A percentile compares a stretch with the other conserved stretches of the same genome.
These are phyloP conservation scores for Dendrophyllia cribrosa DNA, from an alignment of 64 coral and sea anemone species.

Conservation along the genomic window DNA sequence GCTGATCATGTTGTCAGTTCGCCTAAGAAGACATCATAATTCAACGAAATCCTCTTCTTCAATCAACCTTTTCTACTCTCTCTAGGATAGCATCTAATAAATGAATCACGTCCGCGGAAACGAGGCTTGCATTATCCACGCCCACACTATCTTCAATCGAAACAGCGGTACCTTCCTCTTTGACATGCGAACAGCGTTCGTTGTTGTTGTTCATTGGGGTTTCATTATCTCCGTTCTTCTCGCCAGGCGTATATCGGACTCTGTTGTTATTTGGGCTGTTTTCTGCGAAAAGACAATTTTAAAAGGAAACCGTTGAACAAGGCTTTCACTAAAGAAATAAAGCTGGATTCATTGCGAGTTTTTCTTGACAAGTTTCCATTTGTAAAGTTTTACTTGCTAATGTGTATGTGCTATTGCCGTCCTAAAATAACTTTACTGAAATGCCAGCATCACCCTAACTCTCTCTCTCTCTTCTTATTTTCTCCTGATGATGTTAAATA, in stretches of 20 bases:
- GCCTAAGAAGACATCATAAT: background rate
- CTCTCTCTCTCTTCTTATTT: no score
- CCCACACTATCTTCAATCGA: background rate
- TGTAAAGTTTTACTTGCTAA: no score
- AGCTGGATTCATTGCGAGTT: no score
- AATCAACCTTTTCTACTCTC: background rate
- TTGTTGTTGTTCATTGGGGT: conserved; percentile 6
- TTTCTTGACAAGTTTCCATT: no score
- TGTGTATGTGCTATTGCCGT: no score
- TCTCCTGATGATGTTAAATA: no score
- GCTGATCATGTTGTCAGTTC: background rate
- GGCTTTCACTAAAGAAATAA: background rate
- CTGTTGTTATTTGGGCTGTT: background rate
- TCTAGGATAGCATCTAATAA: background rate
- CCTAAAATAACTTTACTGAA: no score
- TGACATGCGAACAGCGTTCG: background rate
- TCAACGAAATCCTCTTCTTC: no score
- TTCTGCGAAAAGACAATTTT: background rate
- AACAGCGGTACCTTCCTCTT: background rate
- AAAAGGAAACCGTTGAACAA: background rate
- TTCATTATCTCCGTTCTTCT: background rate
- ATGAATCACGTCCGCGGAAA: background rate
- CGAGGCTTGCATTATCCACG: background rate
- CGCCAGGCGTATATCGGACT: background rate
- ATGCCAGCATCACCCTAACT: no score